Percentiles rank a stretch among this genome's conserved stretches.
phyloP scores from a whole-genome alignment of 2,888 invertebrate genomes.

The Meteorus colon region DNA sequence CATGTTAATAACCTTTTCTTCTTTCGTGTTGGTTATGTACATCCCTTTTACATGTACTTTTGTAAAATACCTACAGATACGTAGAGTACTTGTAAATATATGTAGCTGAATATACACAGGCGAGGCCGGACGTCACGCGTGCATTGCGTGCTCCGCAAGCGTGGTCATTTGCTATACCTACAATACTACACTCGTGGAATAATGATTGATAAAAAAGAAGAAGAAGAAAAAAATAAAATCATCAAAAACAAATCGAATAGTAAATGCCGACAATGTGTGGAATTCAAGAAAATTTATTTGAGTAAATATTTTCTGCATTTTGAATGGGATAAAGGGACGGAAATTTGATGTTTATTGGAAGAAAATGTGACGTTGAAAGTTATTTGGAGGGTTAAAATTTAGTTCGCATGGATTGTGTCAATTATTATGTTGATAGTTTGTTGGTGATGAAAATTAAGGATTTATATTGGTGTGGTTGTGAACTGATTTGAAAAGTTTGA shows the following conservation, averaged over 20 bases:
- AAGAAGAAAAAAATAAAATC: neutral
- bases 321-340: too few species aligned
- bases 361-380: too few species aligned
- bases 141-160: conserved; percentile 61
- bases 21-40: conserved; percentile 47
- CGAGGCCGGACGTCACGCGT: conserved; percentile 68
- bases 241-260: neutral
- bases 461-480: too few species aligned
- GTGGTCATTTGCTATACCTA: conserved; percentile 53
- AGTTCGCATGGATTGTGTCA: too few species aligned
- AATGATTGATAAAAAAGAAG: conserved; percentile 50
- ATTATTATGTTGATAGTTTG: too few species aligned
- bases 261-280: neutral
- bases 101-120: conserved; percentile 47
- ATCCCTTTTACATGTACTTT: conserved; percentile 28
- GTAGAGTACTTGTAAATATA: conserved; percentile 41
- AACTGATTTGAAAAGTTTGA: too few species aligned
- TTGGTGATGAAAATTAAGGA: too few species aligned
- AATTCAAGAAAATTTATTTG: neutral
- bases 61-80: conserved; percentile 14
- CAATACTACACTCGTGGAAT: conserved; percentile 57
- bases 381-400: too few species aligned
- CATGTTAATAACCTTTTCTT: conserved; percentile 31
- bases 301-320: too few species aligned
- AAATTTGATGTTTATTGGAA: too few species aligned